Evolutionary conservation across 2,888 invertebrate genomes (phyloP).

Genomic region (Pristionchus fissidentatus): DNA sequence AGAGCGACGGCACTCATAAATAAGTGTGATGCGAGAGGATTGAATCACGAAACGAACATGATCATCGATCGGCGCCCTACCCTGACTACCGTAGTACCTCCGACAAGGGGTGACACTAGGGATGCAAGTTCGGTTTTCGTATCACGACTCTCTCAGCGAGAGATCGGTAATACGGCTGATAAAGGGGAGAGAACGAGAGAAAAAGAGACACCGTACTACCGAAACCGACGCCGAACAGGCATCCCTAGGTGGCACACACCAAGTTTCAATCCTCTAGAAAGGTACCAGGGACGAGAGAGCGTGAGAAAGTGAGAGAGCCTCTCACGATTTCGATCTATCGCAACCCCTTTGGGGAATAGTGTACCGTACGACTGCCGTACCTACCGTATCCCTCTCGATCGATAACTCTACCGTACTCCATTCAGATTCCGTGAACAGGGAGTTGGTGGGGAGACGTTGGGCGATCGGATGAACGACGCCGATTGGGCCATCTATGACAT

Average conservation of each 20-base stretch:
- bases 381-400: background rate
- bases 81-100: too few species aligned
- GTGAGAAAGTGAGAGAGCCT: too few species aligned
- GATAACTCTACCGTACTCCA: background rate
- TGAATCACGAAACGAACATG: too few species aligned
- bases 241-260: too few species aligned
- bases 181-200: too few species aligned
- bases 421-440: constrained; percentile 47
- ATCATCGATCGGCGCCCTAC: too few species aligned
- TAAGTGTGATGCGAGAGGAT: too few species aligned
- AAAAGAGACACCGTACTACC: background rate
- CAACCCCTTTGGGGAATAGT: background rate
- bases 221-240: too few species aligned
- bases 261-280: too few species aligned
- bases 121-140: background rate
- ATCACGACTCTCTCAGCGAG: too few species aligned
- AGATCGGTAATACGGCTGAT: too few species aligned
- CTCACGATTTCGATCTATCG: background rate
- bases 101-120: background rate
- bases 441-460: constrained; percentile 34
- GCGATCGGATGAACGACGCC: constrained; percentile 47
- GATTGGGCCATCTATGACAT: constrained; percentile 50
- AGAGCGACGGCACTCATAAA: too few species aligned
- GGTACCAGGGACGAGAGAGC: background rate
- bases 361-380: background rate